Evolutionary conservation across 37 sponge, comb jelly and placozoan species (phyloP).

Genomic region (Crambe crambe): DNA sequence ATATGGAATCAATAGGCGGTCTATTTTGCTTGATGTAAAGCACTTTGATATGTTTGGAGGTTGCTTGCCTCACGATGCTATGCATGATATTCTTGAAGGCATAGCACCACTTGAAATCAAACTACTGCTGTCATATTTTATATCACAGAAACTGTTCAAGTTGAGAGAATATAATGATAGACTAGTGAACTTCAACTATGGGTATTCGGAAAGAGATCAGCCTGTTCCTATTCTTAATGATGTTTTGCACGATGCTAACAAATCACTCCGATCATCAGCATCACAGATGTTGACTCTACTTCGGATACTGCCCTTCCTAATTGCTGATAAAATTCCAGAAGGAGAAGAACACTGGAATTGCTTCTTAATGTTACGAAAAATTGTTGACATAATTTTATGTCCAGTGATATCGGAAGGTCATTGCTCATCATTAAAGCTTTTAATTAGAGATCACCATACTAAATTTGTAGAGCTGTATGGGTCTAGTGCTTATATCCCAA

Average conservation of each 20-base stretch:
- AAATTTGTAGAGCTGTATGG: conserved; percentile 11
- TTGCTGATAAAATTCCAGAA: conserved; percentile 59
- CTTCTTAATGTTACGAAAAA: conserved; percentile 38
- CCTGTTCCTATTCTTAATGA: background rate
- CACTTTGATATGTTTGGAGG: conserved; percentile 21
- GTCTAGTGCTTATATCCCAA: too few species aligned
- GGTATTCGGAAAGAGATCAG: background rate
- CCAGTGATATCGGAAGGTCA: conserved; percentile 22
- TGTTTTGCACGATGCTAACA: background rate
- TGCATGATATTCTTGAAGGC: conserved; percentile 62
- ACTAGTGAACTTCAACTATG: conserved; percentile 29
- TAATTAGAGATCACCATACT: conserved; percentile 42
- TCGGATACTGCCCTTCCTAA: conserved; percentile 21
- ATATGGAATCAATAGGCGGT: conserved; percentile 35
- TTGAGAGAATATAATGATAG: conserved; percentile 25
- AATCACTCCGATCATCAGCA: conserved; percentile 22
- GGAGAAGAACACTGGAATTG: conserved; percentile 46
- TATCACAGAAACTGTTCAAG: conserved; percentile 3
- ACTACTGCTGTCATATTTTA: conserved; percentile 17
- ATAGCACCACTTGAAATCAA: conserved; percentile 44
- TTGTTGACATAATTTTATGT: conserved; percentile 29
- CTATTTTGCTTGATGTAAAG: conserved; percentile 33
- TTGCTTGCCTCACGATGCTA: conserved; percentile 40
- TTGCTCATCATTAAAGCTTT: conserved; percentile 29
- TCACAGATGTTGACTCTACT: conserved; percentile 42